Base-by-base conservation (phyloP, 2,797 vertebrate genomes). In the Tamandua tetradactyla region DNA sequence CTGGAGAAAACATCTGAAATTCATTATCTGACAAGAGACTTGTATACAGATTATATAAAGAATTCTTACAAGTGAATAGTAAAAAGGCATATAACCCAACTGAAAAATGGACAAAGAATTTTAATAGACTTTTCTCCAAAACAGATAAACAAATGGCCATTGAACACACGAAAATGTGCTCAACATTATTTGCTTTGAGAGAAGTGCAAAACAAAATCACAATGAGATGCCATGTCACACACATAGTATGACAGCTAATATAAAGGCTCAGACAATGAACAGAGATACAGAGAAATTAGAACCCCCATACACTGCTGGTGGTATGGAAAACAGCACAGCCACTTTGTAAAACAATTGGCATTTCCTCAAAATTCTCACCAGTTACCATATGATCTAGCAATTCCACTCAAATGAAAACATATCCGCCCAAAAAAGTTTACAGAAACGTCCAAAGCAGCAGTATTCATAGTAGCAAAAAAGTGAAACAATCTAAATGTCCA, bases 141-240 rank as follows among this genome's bases (percentile, higher is more conserved):
- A 11, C 7, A 47, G 49, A 91, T 42, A n/a, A 30, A 17, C 10
- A 55, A 62, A 44, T 37, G 76, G 49, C 32, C 49, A 79, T 87
- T 5, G 49, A 10, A 81, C 13, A 90, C 5, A 62, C 15, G 17
- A 83, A 80, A 85, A 64, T 8, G 87, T 78, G 27, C 23, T 72
- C 32, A 87, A 57, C 55, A 40, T 25, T 57, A 52, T 66, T 40
- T 40, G 22, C 40, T 61, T 87, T 74, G 47, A 47, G 44, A 44
- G 44, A 95, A 75, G 88, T 18, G 23, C 23, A 59, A 74, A 64
- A 82, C 72, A 80, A 80, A 91, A 66, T 9, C 55, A 94, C 20
- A n/a, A n/a, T n/a, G 35, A 86, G n/a, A 62, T 27, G 42, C 27
- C 62, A 79, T 42, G 78, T 87, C 71, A 87, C 30, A 91, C n/a